Conservation (phyloP, 2,797 vertebrate species). For the Cetoscarus ocellatus region DNA sequence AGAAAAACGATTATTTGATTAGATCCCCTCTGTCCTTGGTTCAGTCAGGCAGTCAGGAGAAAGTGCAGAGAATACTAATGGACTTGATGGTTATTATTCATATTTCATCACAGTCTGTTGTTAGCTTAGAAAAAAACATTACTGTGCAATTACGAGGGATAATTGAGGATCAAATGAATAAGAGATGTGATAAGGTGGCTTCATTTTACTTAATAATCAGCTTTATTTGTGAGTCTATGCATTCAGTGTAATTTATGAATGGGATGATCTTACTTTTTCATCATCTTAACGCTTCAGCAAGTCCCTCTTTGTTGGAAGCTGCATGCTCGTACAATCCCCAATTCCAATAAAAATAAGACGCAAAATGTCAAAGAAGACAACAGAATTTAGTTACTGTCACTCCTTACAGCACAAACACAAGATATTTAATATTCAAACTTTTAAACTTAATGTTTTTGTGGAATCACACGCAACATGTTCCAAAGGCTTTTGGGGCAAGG, state of each 20-base stretch:
- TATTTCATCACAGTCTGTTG: constrained; percentile 37
- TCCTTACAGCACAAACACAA: too few relatives aligned
- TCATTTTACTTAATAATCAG: constrained; percentile 52
- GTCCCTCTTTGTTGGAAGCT: constrained; percentile 1
- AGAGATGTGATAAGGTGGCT: constrained; percentile 45
- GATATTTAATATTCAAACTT: too few relatives aligned
- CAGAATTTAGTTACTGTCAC: too few relatives aligned
- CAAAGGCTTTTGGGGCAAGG: too few relatives aligned
- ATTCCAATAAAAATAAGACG: too few relatives aligned
- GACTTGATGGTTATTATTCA: constrained; percentile 29
- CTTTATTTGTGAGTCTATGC: constrained; percentile 29
- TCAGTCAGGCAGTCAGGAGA: constrained; percentile 24
- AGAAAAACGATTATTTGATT: constrained; percentile 51
- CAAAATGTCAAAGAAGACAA: too few relatives aligned
- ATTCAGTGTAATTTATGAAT: constrained; percentile 1
- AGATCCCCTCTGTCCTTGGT: constrained; percentile 13
- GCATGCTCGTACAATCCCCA: too few relatives aligned
- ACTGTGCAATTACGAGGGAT: constrained; percentile 37
- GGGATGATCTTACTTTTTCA: neutral
- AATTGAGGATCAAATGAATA: constrained; percentile 39
- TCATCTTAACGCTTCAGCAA: neutral
- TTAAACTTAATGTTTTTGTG: too few relatives aligned
- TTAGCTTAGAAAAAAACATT: constrained; percentile 26
- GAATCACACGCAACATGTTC: too few relatives aligned
- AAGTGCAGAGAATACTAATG: constrained; percentile 40